These are phyloP conservation scores for Heliothis virescens DNA, from an alignment of 1,140 invertebrate species.

Conservation along the genomic window DNA sequence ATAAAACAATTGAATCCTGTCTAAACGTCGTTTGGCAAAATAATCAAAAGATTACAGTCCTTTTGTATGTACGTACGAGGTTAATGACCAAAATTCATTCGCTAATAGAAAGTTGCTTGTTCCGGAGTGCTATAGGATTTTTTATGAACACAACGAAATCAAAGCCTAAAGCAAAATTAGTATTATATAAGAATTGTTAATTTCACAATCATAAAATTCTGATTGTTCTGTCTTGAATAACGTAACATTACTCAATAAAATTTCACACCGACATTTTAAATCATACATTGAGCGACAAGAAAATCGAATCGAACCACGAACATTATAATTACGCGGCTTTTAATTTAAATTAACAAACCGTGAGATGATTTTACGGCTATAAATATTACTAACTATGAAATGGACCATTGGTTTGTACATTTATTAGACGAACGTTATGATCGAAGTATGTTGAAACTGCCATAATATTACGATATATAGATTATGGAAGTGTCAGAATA, in stretches of 20 bases:
- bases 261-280: constrained; percentile 59
- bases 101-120: too few relatives aligned
- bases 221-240: constrained; percentile 22
- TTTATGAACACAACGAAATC: background rate
- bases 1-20: too few relatives aligned
- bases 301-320: constrained; percentile 61
- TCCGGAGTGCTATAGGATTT: too few relatives aligned
- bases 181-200: background rate
- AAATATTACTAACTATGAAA: constrained; percentile 61
- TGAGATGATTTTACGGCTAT: constrained; percentile 69
- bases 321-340: constrained; percentile 70
- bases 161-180: background rate
- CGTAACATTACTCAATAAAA: constrained; percentile 31
- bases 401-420: constrained; percentile 24
- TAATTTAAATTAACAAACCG: constrained; percentile 73
- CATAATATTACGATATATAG: constrained; percentile 47
- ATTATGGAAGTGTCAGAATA: constrained; percentile 55
- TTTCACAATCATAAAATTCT: background rate
- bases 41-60: too few relatives aligned
- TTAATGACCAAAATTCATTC: too few relatives aligned
- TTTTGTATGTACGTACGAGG: too few relatives aligned
- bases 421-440: constrained; percentile 41
- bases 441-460: constrained; percentile 52
- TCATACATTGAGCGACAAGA: constrained; percentile 60
- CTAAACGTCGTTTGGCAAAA: too few relatives aligned